Percentiles rank a stretch among this genome's conserved stretches.
Conservation (phyloP, 2,113 vertebrate species). For the Odobenus rosmarus region DNA sequence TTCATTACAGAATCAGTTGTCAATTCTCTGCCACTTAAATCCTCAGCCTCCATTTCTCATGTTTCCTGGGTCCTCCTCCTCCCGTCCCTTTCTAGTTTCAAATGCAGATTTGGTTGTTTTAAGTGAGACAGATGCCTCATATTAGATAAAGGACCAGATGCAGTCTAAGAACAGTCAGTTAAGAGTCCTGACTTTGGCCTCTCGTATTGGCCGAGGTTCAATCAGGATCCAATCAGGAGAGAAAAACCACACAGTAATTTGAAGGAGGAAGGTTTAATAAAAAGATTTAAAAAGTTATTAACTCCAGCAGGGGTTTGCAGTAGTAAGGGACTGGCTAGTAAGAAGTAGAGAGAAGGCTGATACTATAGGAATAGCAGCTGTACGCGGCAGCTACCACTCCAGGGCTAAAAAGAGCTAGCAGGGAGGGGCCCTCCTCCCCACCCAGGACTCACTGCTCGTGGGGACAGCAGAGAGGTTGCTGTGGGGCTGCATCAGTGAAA, state of each 20-base stretch:
- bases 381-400: neutral
- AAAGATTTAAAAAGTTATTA: neutral
- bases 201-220: neutral
- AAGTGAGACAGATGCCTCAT: neutral
- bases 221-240: neutral
- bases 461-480: neutral
- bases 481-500: neutral
- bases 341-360: neutral
- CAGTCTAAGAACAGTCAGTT: neutral
- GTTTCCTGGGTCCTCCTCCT: too few species aligned
- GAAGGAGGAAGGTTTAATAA: neutral
- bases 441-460: neutral
- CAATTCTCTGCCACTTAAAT: slow-evolving; percentile 89
- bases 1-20: slow-evolving; percentile 92
- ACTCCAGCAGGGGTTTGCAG: neutral
- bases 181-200: neutral
- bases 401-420: neutral
- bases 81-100: neutral
- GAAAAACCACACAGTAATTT: neutral
- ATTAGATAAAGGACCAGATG: neutral
- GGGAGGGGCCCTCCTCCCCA: neutral
- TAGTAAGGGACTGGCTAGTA: neutral
- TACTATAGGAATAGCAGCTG: neutral
- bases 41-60: slow-evolving; percentile 93
- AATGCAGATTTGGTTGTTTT: neutral